phyloP scores from a whole-genome alignment of 2,888 invertebrate species.

The Caenorhabditis sp. region DNA sequence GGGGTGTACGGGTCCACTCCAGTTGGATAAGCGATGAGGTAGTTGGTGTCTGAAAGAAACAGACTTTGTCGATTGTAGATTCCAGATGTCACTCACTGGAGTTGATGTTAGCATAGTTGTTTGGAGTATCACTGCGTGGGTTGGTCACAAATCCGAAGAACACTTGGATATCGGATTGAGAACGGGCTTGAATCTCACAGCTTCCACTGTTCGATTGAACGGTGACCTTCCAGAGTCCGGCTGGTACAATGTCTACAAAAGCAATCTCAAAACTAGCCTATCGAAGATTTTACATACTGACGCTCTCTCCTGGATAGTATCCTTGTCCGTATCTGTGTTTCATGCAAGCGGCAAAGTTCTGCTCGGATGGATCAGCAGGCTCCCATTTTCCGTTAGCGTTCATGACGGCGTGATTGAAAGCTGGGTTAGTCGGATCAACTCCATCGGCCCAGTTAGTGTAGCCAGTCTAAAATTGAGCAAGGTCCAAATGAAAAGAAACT shows the following conservation, averaged over 20 bases:
- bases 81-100: slow-evolving; percentile 34
- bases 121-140: slow-evolving; percentile 65
- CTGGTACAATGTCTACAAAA: slow-evolving; percentile 63
- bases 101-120: slow-evolving; percentile 61
- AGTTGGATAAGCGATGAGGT: slow-evolving; percentile 63
- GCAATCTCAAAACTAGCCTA: not conserved
- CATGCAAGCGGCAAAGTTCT: slow-evolving; percentile 61
- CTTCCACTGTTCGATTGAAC: slow-evolving; percentile 58
- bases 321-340: slow-evolving; percentile 67
- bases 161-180: slow-evolving; percentile 71
- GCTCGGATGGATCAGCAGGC: slow-evolving; percentile 41
- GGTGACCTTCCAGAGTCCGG: slow-evolving; percentile 67
- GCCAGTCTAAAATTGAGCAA: slow-evolving; percentile 41
- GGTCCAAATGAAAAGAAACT: too few relatives aligned
- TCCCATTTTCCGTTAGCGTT: slow-evolving; percentile 62
- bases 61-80: not conserved
- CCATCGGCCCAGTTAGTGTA: slow-evolving; percentile 63
- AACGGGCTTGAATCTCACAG: slow-evolving; percentile 66
- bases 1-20: slow-evolving; percentile 62
- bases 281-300: slow-evolving; percentile 39
- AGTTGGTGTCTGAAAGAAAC: slow-evolving; percentile 61
- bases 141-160: slow-evolving; percentile 70
- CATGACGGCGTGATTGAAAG: slow-evolving; percentile 63
- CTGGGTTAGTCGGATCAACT: slow-evolving; percentile 49
- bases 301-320: slow-evolving; percentile 59